A percentile compares a stretch with the other conserved stretches of the same genome.
Evolutionary conservation across 1,140 invertebrate species (phyloP).

Genomic region (Calliopsis andreniformis): DNA sequence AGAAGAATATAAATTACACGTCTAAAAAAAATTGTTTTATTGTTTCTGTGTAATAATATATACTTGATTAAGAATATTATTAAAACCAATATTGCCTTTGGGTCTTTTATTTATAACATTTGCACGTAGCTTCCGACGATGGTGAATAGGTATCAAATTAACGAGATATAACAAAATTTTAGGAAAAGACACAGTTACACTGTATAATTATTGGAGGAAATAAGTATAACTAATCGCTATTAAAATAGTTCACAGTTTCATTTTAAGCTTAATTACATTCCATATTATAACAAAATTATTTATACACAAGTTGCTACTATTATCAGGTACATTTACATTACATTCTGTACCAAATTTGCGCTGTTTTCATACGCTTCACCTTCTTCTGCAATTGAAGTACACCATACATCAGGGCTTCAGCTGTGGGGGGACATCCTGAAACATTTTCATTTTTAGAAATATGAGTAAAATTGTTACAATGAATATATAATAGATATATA

Average conservation of each 20-base stretch:
- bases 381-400: constrained; percentile 98
- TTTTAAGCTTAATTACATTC: constrained; percentile 45
- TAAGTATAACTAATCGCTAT: constrained; percentile 44
- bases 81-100: neutral
- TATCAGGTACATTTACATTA: constrained; percentile 79
- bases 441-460: neutral
- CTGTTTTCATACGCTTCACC: constrained; percentile 92
- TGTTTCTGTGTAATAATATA: constrained; percentile 20
- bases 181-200: constrained; percentile 13
- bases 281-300: constrained; percentile 35
- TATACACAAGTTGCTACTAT: constrained; percentile 51
- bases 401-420: constrained; percentile 97
- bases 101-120: constrained; percentile 28
- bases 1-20: constrained; percentile 40
- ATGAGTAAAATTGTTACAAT: neutral
- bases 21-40: constrained; percentile 56
- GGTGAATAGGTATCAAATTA: neutral
- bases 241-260: constrained; percentile 37
- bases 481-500: neutral
- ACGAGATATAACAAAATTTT: constrained; percentile 1
- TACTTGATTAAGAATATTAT: constrained; percentile 12
- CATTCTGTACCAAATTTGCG: constrained; percentile 96
- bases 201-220: constrained; percentile 23
- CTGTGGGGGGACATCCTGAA: constrained; percentile 94
- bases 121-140: constrained; percentile 7